Base-by-base conservation (phyloP, 2,888 invertebrate species). In the Acrocera orbiculus region DNA sequence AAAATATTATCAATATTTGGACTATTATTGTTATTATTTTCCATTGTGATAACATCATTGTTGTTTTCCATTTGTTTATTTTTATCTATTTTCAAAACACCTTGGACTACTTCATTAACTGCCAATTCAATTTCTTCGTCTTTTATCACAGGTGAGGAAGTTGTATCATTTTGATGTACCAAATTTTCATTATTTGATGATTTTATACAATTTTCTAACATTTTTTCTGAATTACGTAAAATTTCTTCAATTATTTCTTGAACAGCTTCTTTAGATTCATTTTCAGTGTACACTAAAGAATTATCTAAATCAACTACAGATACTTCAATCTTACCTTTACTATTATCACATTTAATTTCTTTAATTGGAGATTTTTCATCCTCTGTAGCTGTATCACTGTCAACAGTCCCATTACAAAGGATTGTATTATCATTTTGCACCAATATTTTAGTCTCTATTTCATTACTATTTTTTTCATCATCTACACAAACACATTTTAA, bases 51-150 rank as follows among this genome's bases (percentile, higher is more conserved):
- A 8, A 7, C 8, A n/a, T n/a, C n/a, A n/a, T 20, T 20, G 8
- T 23, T 23, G 23, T 23, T 23, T 8, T 4, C 16, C 15, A 7
- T 11, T 20, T 26, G 10, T 15, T 30, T 39, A 52, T 39, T 57
- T 46, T 56, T 56, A 38, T 58, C 58, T 27, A 59, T 61, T 35
- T 63, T 62, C n/a, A 54, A 53, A 10, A 62, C 61, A 37, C 59
- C 60, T 47, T 61, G 61, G n/a, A 64, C 64, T 37, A 65, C 64
- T 47, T 67, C 65, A 39, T 61, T 63, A 27, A 64, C 60, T 8
- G 65, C 65, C 47, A 65, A 56, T 42, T 63, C 62, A 32, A 66
- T 61, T 50, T 66, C 67, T 44, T 66, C 65, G 38, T 67, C 66
- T 43, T 65, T 63, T 2, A 66, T 56, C 8, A 65, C 62, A 1